phyloP scores from a whole-genome alignment of 2,888 invertebrate species.

The Liodrosophila aerea region DNA sequence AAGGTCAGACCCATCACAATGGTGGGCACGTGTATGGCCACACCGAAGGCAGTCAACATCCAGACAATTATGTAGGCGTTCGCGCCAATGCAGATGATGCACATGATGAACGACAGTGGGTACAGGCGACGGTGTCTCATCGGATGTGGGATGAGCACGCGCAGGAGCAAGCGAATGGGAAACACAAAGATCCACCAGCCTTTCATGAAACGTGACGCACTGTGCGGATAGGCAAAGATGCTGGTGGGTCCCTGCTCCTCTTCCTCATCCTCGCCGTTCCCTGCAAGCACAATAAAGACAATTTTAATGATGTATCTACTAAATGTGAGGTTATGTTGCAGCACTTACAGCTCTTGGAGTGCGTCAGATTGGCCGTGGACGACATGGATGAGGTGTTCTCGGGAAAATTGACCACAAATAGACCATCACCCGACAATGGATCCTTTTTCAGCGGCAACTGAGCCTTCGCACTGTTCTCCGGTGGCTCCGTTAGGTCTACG shows the following conservation, averaged over 20 bases:
- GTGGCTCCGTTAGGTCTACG: slow-evolving; percentile 82
- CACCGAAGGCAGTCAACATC: slow-evolving; percentile 94
- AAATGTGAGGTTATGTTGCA: not conserved
- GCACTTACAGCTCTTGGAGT: slow-evolving; percentile 78
- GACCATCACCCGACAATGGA: slow-evolving; percentile 78
- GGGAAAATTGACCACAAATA: slow-evolving; percentile 79
- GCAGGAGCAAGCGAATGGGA: slow-evolving; percentile 87
- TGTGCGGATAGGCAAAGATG: slow-evolving; percentile 83
- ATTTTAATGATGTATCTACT: not conserved
- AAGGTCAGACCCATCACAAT: slow-evolving; percentile 96
- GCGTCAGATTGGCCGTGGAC: slow-evolving; percentile 76
- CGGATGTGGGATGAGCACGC: slow-evolving; percentile 88
- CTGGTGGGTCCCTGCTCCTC: slow-evolving; percentile 66
- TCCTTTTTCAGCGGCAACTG: slow-evolving; percentile 80
- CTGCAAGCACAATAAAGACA: slow-evolving; percentile 23
- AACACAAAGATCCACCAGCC: slow-evolving; percentile 88
- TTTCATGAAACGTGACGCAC: slow-evolving; percentile 63
- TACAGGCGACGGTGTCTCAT: slow-evolving; percentile 85
- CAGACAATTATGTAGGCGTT: slow-evolving; percentile 95
- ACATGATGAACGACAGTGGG: slow-evolving; percentile 92
- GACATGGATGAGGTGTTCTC: slow-evolving; percentile 80
- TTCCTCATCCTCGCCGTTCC: slow-evolving; percentile 68
- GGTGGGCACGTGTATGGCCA: slow-evolving; percentile 91
- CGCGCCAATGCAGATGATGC: slow-evolving; percentile 92
- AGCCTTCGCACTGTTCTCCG: slow-evolving; percentile 81